These are phyloP conservation scores for Amblyjoppa fuscipennis DNA, from an alignment of 2,888 invertebrate species.

Conservation along the genomic window DNA sequence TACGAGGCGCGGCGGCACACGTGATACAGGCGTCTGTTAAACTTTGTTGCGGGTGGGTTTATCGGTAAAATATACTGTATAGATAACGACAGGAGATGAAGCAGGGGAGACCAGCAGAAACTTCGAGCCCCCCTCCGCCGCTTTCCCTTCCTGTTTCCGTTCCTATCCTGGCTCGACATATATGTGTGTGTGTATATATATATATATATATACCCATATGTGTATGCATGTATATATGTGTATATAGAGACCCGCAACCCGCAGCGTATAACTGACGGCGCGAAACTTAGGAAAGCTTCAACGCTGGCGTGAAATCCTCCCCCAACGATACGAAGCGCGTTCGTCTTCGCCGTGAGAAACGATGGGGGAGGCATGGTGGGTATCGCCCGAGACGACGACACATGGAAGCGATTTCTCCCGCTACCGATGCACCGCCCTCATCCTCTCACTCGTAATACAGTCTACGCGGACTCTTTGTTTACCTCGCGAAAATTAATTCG, in stretches of 20 bases:
- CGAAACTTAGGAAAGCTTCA: slow-evolving; percentile 38
- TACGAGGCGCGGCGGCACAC: slow-evolving; percentile 11
- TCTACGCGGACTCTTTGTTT: background rate
- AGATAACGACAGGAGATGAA: slow-evolving; percentile 69
- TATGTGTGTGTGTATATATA: background rate
- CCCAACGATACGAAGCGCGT: slow-evolving; percentile 1
- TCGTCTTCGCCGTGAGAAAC: background rate
- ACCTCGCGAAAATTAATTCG: background rate
- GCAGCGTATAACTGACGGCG: slow-evolving; percentile 4
- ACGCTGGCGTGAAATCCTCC: slow-evolving; percentile 33
- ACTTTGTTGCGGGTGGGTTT: slow-evolving; percentile 62
- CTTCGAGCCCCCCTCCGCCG: slow-evolving; percentile 37
- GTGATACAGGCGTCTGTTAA: slow-evolving; percentile 53
- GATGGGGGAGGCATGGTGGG: background rate
- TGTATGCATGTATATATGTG: background rate
- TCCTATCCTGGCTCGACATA: slow-evolving; percentile 6
- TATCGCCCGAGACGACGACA: background rate
- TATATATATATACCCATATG: background rate
- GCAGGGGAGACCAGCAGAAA: slow-evolving; percentile 50
- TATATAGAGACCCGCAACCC: background rate
- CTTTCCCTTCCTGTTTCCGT: slow-evolving; percentile 41
- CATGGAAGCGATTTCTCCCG: background rate
- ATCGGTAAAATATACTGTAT: slow-evolving; percentile 61
- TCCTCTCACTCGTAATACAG: no score
- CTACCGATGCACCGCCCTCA: background rate